These are phyloP conservation scores for Burhinus bistriatus DNA, from an alignment of 2,113 vertebrate genomes.

Conservation along the genomic window DNA sequence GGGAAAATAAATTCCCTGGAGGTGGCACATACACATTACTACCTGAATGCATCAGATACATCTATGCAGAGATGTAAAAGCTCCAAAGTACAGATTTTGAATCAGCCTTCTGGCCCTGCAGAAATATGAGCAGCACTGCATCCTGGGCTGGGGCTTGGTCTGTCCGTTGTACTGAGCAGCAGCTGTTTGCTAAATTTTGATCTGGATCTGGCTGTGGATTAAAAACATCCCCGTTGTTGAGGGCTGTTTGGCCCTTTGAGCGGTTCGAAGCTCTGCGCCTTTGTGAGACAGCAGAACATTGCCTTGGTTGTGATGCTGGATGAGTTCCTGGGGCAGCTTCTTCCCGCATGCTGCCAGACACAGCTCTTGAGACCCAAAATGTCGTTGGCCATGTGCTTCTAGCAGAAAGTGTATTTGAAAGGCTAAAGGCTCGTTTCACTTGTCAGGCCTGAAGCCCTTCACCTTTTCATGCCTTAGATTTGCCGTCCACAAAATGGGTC, in stretches of 20 bases:
- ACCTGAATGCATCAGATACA: slow-evolving; percentile 18
- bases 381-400: too few species aligned
- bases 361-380: background rate
- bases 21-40: background rate
- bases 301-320: background rate
- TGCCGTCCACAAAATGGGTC: accelerated
- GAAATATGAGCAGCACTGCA: background rate
- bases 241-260: background rate
- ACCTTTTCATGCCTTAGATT: background rate
- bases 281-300: background rate
- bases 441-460: background rate
- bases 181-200: background rate
- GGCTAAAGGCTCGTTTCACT: background rate
- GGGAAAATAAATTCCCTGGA: slow-evolving; percentile 57
- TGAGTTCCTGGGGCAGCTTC: background rate
- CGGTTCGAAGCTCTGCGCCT: background rate
- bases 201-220: background rate
- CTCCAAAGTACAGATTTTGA: background rate
- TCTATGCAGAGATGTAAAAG: background rate
- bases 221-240: background rate
- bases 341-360: background rate
- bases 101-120: background rate
- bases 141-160: background rate
- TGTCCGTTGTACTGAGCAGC: accelerated
- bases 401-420: background rate